Evolutionary conservation across 1,140 invertebrate genomes (phyloP), one percentile per base, ranked within the genome.

Genomic region (Tenebrio molitor): DNA sequence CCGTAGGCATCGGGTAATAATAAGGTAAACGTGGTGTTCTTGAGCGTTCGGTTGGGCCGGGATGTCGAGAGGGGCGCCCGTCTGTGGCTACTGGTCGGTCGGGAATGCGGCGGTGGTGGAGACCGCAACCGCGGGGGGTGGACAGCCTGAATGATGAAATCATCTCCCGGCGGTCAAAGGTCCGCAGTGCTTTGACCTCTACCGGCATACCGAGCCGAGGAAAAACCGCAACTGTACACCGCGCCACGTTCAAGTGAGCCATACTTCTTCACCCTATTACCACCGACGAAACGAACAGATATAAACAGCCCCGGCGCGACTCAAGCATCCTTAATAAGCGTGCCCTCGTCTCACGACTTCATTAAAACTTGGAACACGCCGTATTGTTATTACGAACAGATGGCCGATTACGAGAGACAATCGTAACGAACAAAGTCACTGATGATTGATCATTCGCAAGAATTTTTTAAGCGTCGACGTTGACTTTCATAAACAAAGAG

Each of bases 121-220:
- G 34, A 71, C 69, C 69, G 65, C 71, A 58, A 53, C 65, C 14
- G 50, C 71, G 53, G 71, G 65, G 71, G 71, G 71, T 68, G 71
- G 71, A 73, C 71, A 68, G 29, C 67, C 67, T 73, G 71, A 73
- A 74, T 72, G 73, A 72, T 75, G 70, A 72, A 75, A 69, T 67
- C 67, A 75, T 75, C 67, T 75, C 65, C 41, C 50, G 29, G 53
- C 70, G 73, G 73, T 75, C 73, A 75, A 72, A 75, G 69, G 73
- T 75, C 73, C 34, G 70, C 64, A 75, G 73, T 75, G 73, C 73
- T 75, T 75, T 75, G 73, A 75, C 73, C 73, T 67, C 65, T 16
- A 66, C 62, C 16, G 17, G 15, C 39, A 50, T 67, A 8, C 39
- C 21, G 64, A 29, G 36, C 12, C 6, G 14, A 44, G 36, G 17